Base-by-base conservation (phyloP, 2,888 invertebrate species). In the Dynastes tityus region DNA sequence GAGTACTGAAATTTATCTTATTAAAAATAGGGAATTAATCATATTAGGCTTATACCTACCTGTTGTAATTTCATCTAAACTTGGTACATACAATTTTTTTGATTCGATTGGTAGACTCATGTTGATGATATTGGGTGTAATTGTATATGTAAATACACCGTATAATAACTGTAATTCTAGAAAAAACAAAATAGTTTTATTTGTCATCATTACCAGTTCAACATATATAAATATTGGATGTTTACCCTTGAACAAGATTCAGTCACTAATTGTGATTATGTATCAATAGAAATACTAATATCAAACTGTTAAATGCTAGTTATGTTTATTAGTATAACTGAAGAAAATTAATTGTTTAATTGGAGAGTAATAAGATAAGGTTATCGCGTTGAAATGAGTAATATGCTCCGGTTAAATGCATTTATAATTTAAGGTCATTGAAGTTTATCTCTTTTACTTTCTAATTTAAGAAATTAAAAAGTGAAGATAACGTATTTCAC, bases 1-100 rank as follows among this genome's bases (percentile, higher is more conserved):
- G 80, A 98, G 88, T 79, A 95, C 97, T 97, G 88, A 73, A 88
- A 74, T 61, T 16, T 9, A 40, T 27, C 90, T 68, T 32, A 8
- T 45, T 13, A 16, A 37, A 68, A 51, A 8, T 68, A 51, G 49
- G 2, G n/a, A 49, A 51, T 51, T 55, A 5, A 5, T 32, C 8
- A 71, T 16, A 16, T 61, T 45, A 16, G 13, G 13, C 16, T 37
- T 55, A 8, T 2, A 61, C 61, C 27, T 76, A 76, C 79, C 76
- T 63, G 22, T 29, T 5, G 68, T 37, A 53, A 79, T 37, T 76
- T 79, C 70, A 61, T n/a, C 32, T 63, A 76, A 61, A 65, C 32
- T 65, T 55, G 76, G 79, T 61, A 68, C 58, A 68, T 70, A 65
- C 16, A 78, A 29, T 27, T 53, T 27, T 45, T 75, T 78, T 37